Conservation (phyloP, 2,797 vertebrate genomes). For the Falco columbarius region DNA sequence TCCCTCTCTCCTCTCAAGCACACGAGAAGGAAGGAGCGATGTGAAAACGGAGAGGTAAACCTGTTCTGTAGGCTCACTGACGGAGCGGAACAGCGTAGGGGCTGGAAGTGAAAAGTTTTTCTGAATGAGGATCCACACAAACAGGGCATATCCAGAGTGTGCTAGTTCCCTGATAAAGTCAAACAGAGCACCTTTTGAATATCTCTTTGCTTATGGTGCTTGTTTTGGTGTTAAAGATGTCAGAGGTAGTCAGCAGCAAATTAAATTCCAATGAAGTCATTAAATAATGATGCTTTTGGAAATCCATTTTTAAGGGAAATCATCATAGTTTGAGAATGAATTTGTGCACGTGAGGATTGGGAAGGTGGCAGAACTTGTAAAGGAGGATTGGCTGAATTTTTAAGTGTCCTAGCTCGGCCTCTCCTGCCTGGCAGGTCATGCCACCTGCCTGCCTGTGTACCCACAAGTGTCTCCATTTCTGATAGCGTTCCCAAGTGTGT, state of each 20-base stretch:
- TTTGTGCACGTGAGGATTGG: background rate
- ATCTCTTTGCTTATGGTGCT: background rate
- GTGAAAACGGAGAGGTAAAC: background rate
- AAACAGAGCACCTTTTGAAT: background rate
- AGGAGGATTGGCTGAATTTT: background rate
- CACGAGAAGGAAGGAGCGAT: background rate
- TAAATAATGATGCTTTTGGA: background rate
- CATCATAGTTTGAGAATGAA: background rate
- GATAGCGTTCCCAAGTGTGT: background rate
- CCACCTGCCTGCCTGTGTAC: background rate
- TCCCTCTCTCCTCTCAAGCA: background rate
- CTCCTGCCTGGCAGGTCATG: background rate
- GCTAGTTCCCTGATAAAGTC: background rate
- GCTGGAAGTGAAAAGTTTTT: background rate
- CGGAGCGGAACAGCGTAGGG: background rate
- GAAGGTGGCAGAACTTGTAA: background rate
- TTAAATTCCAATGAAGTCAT: background rate
- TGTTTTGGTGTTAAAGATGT: background rate
- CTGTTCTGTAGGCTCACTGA: background rate
- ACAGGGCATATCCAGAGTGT: background rate
- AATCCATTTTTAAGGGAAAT: background rate
- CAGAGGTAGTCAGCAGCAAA: background rate
- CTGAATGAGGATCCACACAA: background rate
- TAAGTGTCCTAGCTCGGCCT: background rate
- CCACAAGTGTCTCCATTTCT: background rate